A percentile compares a stretch with the other conserved stretches of the same genome.
Evolutionary conservation across 2,113 vertebrate species (phyloP).

Genomic region (Oryzias celebensis): DNA sequence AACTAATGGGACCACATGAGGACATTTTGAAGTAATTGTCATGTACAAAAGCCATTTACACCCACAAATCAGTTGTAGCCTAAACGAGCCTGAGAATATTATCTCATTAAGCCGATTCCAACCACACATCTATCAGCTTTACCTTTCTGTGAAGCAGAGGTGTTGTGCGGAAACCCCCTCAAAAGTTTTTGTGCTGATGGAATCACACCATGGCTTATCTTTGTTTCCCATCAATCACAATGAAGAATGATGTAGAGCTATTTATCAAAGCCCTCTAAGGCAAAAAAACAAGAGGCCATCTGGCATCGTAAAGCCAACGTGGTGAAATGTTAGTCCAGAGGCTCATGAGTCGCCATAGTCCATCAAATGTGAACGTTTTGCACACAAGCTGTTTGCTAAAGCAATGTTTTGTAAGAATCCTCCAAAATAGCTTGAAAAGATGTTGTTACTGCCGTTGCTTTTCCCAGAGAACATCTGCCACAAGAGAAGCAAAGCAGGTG

Average conservation of each 20-base stretch:
- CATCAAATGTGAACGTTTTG: conserved; percentile 12
- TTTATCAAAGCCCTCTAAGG: conserved; percentile 18
- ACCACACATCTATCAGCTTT: conserved; percentile 22
- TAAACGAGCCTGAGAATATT: conserved; percentile 14
- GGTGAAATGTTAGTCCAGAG: conserved; percentile 21
- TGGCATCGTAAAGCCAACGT: conserved; percentile 14
- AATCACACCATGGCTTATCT: conserved; percentile 3
- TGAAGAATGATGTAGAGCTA: conserved; percentile 9
- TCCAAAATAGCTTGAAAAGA: not conserved
- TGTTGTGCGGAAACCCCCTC: not conserved
- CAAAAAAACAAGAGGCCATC: conserved; percentile 20
- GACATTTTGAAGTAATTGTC: conserved; percentile 24
- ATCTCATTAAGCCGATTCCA: conserved; percentile 29
- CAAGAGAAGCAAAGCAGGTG: not conserved
- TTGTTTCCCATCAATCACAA: conserved; percentile 22
- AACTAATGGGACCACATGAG: conserved; percentile 24
- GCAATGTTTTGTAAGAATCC: not conserved
- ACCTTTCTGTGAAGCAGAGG: conserved; percentile 17
- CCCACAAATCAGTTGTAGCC: conserved; percentile 23
- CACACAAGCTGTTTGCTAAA: conserved; percentile 6
- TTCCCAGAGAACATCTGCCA: conserved; percentile 3
- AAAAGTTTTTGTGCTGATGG: not conserved
- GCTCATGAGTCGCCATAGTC: conserved; percentile 1
- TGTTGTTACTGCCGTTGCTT: conserved; percentile 8
- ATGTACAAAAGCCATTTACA: conserved; percentile 22